Evolutionary conservation across 2,797 vertebrate genomes (phyloP).

Genomic region (Nannoperca australis): DNA sequence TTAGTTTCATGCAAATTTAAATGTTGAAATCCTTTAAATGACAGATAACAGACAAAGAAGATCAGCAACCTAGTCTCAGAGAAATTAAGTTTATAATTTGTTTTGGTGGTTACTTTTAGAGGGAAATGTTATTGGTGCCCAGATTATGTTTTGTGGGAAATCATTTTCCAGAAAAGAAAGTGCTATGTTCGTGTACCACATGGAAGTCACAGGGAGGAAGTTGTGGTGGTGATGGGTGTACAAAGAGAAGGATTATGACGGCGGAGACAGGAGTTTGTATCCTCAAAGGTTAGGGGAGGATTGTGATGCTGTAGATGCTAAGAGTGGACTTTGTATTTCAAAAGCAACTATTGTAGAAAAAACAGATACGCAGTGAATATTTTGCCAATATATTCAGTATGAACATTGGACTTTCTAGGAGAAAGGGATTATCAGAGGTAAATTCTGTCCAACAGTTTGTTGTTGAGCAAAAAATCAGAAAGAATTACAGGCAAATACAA

Average conservation of each 20-base stretch:
- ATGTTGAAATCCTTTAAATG: conserved; percentile 12
- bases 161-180: background rate
- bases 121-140: background rate
- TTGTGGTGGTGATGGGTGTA: background rate
- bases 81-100: background rate
- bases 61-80: background rate
- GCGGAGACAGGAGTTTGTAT: background rate
- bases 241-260: background rate
- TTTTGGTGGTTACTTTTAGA: background rate
- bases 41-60: background rate
- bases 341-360: background rate
- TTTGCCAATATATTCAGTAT: background rate
- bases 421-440: too few relatives aligned
- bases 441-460: background rate
- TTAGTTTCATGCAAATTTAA: background rate
- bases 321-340: background rate
- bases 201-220: background rate
- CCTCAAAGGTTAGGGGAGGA: background rate
- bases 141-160: background rate
- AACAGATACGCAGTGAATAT: background rate
- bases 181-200: background rate
- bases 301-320: background rate
- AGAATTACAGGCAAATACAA: too few relatives aligned
- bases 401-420: too few relatives aligned
- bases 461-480: background rate